Percentiles rank a stretch among this genome's conserved stretches.
phyloP scores from a whole-genome alignment of 2,797 vertebrate genomes.

The Emydoidea blandingii region DNA sequence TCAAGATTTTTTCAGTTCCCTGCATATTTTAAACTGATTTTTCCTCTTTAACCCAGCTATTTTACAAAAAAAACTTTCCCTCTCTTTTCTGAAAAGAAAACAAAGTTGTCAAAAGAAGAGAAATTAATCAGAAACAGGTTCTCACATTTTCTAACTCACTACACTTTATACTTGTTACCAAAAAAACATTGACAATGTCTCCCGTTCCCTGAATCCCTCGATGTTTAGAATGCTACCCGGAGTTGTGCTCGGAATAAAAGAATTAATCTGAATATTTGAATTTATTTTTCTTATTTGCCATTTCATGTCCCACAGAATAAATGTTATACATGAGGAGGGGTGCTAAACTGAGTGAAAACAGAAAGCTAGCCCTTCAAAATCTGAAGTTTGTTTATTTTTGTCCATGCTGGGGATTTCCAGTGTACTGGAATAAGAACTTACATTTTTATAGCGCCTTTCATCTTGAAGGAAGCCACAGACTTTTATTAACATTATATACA shows the following conservation, averaged over 20 bases:
- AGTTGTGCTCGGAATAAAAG: neutral
- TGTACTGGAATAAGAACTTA: neutral
- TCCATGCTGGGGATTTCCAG: constrained; percentile 3
- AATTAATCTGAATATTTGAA: neutral
- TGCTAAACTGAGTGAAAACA: neutral
- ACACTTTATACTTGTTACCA: constrained; percentile 51
- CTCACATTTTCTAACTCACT: constrained; percentile 35
- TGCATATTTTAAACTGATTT: constrained; percentile 72
- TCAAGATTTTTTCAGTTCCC: constrained; percentile 65
- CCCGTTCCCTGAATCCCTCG: constrained; percentile 49
- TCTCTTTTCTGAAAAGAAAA: neutral
- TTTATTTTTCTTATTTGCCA: constrained; percentile 23
- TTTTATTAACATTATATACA: neutral
- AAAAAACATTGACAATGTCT: constrained; percentile 16
- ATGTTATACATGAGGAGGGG: accelerated
- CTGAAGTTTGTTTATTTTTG: neutral
- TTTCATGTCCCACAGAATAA: neutral
- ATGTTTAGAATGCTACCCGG: neutral
- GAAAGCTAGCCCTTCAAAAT: neutral
- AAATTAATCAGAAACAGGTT: constrained; percentile 78
- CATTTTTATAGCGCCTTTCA: neutral
- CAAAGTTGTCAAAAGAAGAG: constrained; percentile 68
- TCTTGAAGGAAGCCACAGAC: neutral
- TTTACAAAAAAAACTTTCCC: constrained; percentile 47
- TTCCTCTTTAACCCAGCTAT: constrained; percentile 44